Base-by-base conservation (phyloP, 2,888 invertebrate genomes). In the Ashinkailepas kermadecensis region DNA sequence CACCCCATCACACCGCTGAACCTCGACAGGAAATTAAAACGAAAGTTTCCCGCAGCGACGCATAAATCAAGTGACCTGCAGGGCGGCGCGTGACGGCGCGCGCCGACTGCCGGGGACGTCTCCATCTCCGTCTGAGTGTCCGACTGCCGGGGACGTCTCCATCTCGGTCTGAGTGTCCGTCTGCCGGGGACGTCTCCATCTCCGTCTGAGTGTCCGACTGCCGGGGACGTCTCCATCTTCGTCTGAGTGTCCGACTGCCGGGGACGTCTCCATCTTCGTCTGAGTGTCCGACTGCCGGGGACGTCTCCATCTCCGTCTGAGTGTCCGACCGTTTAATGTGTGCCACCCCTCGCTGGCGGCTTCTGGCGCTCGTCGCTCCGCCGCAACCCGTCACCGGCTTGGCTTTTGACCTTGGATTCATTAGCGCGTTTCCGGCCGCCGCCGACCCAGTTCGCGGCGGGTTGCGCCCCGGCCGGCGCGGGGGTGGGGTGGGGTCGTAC, bases 261-360 rank as follows among this genome's bases (percentile, higher is more conserved):
- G 18, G 56, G 74, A 56, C 21, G 74, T 74, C 74, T 74, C 74
- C 74, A n/a, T n/a, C n/a, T n/a, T n/a, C n/a, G n/a, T n/a, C n/a
- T n/a, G n/a, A n/a, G n/a, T n/a, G n/a, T n/a, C 39, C 39, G 39
- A 39, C 39, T 39, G 39, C 39, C 39, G 39, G 18, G 56, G 74
- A 56, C 21, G 74, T 74, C 74, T 74, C 74, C 74, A 39, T 39
- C 39, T 39, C 2, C 39, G 39, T 39, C 39, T 39, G 39, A 39
- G 4, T 39, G 39, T 39, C 39, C 39, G 39, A 39, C 39, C 39
- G 56, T 74, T 56, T 74, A 74, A 74, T 74, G 18, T 21, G 23
- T 10, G 21, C 74, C 7, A 54, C 74, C 21, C 54, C 18, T 12
- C 18, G 10, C 39, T 70, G 8, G 7, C 74, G 11, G 74, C 54